phyloP scores from a whole-genome alignment of 1,140 invertebrate species.

The Pachypsylla venusta region DNA sequence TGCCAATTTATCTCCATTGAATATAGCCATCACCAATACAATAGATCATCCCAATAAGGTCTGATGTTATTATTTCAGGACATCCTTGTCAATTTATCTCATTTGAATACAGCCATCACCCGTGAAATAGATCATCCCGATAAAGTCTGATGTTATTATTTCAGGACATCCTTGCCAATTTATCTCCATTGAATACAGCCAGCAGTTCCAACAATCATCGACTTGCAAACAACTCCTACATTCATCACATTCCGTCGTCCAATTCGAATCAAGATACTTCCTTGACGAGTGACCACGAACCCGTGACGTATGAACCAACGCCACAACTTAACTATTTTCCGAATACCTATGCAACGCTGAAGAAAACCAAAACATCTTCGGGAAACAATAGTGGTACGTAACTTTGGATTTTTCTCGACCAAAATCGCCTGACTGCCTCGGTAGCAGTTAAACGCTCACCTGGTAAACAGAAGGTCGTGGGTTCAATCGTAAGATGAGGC shows the following conservation, averaged over 20 bases:
- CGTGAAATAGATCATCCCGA: neutral
- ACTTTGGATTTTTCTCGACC: no score
- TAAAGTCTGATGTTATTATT: slow-evolving; percentile 7
- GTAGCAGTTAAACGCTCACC: no score
- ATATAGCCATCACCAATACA: slow-evolving; percentile 25
- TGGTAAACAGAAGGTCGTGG: no score
- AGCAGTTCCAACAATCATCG: slow-evolving; percentile 30
- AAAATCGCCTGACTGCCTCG: no score
- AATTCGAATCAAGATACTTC: neutral
- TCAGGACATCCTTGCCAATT: slow-evolving; percentile 25
- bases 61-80: slow-evolving; percentile 22
- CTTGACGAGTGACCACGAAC: neutral
- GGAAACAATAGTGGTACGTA: slow-evolving; percentile 2
- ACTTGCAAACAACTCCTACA: slow-evolving; percentile 34
- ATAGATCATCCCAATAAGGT: neutral
- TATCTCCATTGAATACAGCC: slow-evolving; percentile 26
- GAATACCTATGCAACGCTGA: neutral
- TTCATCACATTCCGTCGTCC: slow-evolving; percentile 30
- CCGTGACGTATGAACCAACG: neutral
- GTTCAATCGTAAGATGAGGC: no score
- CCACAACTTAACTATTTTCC: neutral
- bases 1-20: slow-evolving; percentile 24
- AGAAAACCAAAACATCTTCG: neutral
- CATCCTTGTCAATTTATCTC: slow-evolving; percentile 23
- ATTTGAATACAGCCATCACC: slow-evolving; percentile 27